Percentiles rank a stretch among this genome's conserved stretches.
Evolutionary conservation across 2,113 vertebrate species (phyloP).

Genomic region (Marmota flaviventris): DNA sequence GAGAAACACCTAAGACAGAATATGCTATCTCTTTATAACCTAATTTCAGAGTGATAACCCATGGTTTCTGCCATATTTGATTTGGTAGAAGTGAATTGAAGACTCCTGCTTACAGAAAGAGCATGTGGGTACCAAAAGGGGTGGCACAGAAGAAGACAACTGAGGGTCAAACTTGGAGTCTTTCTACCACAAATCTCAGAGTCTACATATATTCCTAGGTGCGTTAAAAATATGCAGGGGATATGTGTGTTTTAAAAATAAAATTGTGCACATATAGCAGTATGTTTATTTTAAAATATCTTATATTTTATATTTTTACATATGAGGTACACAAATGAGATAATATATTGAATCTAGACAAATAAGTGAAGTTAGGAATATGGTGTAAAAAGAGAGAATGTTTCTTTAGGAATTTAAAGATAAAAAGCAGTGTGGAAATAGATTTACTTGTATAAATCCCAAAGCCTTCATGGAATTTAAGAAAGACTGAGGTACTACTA

Average conservation of each 20-base stretch:
- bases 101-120: not conserved
- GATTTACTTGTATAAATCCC: not conserved
- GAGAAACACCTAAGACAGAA: not conserved
- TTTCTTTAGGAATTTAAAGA: not conserved
- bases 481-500: not conserved
- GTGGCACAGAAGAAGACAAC: not conserved
- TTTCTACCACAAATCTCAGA: not conserved
- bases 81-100: not conserved
- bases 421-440: not conserved
- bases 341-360: not conserved
- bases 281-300: not conserved
- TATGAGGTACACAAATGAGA: not conserved
- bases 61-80: not conserved
- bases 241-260: not conserved
- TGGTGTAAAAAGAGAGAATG: not conserved
- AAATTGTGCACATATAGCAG: not conserved
- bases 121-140: accelerated
- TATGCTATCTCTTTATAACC: not conserved
- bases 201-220: not conserved
- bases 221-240: not conserved
- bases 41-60: not conserved
- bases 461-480: not conserved
- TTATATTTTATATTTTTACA: not conserved
- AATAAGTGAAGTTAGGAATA: not conserved
- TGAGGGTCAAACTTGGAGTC: accelerated